Percentiles rank a stretch among this genome's conserved stretches.
phyloP scores from a whole-genome alignment of 2,113 vertebrate species.

The Limnothrissa miodon region DNA sequence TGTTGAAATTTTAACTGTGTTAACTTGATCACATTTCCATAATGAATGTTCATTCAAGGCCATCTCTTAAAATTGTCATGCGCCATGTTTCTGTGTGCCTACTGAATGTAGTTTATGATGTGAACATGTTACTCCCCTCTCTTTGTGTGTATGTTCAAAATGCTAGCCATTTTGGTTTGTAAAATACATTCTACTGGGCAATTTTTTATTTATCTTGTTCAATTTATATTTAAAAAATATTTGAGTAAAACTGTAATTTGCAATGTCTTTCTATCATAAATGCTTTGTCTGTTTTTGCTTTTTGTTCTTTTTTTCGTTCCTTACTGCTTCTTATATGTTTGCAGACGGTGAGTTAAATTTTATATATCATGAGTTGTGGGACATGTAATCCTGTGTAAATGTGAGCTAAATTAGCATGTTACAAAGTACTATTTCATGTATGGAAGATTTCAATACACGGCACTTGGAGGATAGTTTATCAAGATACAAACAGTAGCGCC shows the following conservation, averaged over 20 bases:
- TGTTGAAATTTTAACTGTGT: not conserved
- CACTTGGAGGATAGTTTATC: not conserved
- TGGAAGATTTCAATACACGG: not conserved
- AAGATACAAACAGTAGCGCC: not conserved
- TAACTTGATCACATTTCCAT: not conserved
- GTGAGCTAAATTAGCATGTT: slow-evolving; percentile 34
- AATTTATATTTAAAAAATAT: slow-evolving; percentile 36
- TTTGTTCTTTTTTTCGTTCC: slow-evolving; percentile 85
- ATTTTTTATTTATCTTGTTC: slow-evolving; percentile 31
- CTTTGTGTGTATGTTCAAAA: not conserved
- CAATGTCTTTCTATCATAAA: slow-evolving; percentile 76
- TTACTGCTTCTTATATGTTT: slow-evolving; percentile 98
- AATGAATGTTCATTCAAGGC: not conserved
- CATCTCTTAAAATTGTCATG: slow-evolving; percentile 2
- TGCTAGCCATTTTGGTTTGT: slow-evolving; percentile 52
- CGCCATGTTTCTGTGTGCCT: not conserved
- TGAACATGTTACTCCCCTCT: not conserved
- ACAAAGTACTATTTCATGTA: not conserved
- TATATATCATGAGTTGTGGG: slow-evolving; percentile 84
- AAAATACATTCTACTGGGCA: slow-evolving; percentile 45
- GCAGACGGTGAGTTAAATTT: slow-evolving; percentile 99
- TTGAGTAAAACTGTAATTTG: slow-evolving; percentile 44
- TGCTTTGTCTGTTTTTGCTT: slow-evolving; percentile 80
- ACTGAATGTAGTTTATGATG: not conserved
- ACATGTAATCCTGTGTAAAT: slow-evolving; percentile 82